Evolutionary conservation across 2,113 vertebrate species (phyloP), one percentile per base, ranked within the genome.

Genomic region (Orycteropus afer): DNA sequence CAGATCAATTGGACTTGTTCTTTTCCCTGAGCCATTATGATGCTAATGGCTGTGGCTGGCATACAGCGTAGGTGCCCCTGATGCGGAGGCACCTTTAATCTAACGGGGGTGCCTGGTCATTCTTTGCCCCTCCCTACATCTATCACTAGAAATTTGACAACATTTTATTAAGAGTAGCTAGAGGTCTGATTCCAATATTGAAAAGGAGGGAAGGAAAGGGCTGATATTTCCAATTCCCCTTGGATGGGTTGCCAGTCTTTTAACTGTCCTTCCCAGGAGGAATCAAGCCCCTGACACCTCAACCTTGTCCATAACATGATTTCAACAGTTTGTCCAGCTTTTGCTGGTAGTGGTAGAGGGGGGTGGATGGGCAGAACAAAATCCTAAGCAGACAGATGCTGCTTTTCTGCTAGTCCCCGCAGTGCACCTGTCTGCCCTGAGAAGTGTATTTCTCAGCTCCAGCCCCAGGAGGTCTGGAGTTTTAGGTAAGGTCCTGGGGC

Each of bases 21-120:
- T 96, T 96, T 92, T 90, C 97, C 74, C 65, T 93, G 92, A 97
- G 96, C 96, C 98, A 97, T 97, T 97, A 95, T 96, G 95, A 98
- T 97, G 97, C 95, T 97, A 98, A 98, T 88, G 57, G 55, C 51
- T 89, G 80, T 3, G 73, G 77, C 59, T 40, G 42, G 79, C 89
- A 79, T 76, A 81, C 6, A 6, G 47, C 45, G 34, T 14, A n/a
- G 17, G 29, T 3, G 22, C 84, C 27, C 7, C 8, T 61, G 47
- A 53, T 34, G 89, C 69, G 22, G 85, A 9, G 49, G 55, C 74
- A 69, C 57, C 86, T 80, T 45, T 40, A 67, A n/a, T 34, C 61
- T 88, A 25, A 83, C 49, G 15, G 18, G 45, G 74, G 32, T 32
- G 63, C 47, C 67, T n/a, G 59, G 86, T n/a, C 77, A 45, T 23